Conservation (phyloP, 2,797 vertebrate species). For the Thamnophis elegans region DNA sequence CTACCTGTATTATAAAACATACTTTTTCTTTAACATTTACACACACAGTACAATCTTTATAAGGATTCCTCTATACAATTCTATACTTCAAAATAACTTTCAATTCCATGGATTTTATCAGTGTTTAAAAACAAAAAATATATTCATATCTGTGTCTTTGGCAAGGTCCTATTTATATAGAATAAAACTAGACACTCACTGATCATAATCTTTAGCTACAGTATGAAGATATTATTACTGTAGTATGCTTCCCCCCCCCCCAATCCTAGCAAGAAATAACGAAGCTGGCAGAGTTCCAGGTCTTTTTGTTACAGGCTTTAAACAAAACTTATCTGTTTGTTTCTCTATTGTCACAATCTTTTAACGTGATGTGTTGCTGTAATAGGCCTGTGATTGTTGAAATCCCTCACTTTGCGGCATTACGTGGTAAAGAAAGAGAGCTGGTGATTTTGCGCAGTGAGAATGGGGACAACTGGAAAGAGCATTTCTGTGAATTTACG, state of each 20-base stretch:
- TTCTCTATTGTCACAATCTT: constrained; percentile 47
- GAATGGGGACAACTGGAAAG: constrained; percentile 97
- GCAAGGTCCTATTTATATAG: constrained; percentile 41
- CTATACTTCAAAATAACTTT: constrained; percentile 48
- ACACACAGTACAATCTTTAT: constrained; percentile 65
- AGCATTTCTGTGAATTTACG: constrained; percentile 94
- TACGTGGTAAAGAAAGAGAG: constrained; percentile 92
- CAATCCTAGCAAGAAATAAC: constrained; percentile 31
- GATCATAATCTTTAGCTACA: constrained; percentile 37
- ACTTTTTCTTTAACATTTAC: constrained; percentile 47
- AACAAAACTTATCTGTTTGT: constrained; percentile 52
- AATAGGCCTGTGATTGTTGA: constrained; percentile 97
- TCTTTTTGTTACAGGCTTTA: constrained; percentile 78
- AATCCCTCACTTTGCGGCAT: constrained; percentile 96
- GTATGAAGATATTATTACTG: constrained; percentile 19
- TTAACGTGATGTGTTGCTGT: constrained; percentile 64
- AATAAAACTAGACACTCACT: constrained; percentile 17
- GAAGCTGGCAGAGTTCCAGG: constrained; percentile 71
- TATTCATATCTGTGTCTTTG: constrained; percentile 32
- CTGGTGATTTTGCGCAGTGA: constrained; percentile 96
- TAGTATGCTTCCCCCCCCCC: constrained; percentile 14
- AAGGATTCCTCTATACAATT: constrained; percentile 62
- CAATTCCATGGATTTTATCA: constrained; percentile 25
- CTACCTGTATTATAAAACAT: constrained; percentile 49
- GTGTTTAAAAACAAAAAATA: constrained; percentile 21